These are phyloP conservation scores for Amblyraja radiata DNA, from an alignment of 2,797 vertebrate species.

Conservation along the genomic window DNA sequence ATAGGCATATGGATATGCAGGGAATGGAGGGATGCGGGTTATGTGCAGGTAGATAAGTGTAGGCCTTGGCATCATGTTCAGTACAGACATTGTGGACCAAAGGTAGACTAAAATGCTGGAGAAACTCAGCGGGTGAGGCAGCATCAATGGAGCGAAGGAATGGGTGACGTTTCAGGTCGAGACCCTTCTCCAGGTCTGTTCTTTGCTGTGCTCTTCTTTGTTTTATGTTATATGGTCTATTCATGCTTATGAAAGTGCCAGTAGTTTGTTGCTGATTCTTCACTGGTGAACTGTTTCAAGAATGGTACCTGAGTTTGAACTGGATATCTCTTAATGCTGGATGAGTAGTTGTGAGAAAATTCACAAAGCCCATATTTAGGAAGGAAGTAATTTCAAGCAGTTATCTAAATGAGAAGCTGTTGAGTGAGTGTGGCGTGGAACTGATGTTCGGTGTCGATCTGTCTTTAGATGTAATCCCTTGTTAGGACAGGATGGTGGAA, in stretches of 20 bases:
- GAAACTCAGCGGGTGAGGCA: no score
- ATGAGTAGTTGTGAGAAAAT: not conserved
- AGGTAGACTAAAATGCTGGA: no score
- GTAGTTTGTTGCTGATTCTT: not conserved
- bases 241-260: not conserved
- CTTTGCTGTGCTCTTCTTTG: no score
- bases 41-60: no score
- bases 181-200: no score
- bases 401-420: not conserved
- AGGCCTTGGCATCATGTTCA: no score
- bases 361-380: not conserved
- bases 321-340: not conserved
- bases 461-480: not conserved
- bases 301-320: not conserved
- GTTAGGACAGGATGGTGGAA: not conserved
- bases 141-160: no score
- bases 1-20: no score
- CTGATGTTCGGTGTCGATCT: not conserved
- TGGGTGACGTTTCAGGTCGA: no score
- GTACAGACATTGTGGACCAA: no score
- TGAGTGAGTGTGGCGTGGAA: not conserved
- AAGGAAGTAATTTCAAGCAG: not conserved
- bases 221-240: no score
- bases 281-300: not conserved
- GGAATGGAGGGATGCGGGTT: no score